Base-by-base conservation (phyloP, 2,113 vertebrate species). In the Puma concolor region DNA sequence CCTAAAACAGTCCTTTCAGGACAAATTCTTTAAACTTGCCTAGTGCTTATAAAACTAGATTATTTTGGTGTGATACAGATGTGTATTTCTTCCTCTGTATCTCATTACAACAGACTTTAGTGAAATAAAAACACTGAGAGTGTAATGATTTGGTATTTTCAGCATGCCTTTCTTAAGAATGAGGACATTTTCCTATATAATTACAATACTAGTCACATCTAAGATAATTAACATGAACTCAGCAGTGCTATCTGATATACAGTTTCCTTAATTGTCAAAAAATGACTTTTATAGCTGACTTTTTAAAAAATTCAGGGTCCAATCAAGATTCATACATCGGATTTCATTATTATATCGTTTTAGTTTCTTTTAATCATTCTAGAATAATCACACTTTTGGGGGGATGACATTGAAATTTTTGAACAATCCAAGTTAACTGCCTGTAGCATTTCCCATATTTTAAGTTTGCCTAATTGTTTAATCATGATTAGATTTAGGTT, bases 121-220 rank as follows among this genome's bases (percentile, higher is more conserved):
- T 92, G 83, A 92, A 88, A 79, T 83, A 87, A 79, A 92, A 92
- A 77, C 67, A 77, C 10, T 14, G 15, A 38, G 67, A 87, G 54
- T 81, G 48, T 80, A 64, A 72, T 88, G 72, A n/a, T 89, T 92
- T 88, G 31, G 23, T 94, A 72, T 91, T 92, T 85, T 94, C n/a
- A 83, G 63, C 72, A 76, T 63, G 7, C 41, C 2, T 87, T 15
- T 95, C 44, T 77, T 67, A 83, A 83, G 69, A 88, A 66, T 82
- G 38, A 63, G 41, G 81, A 52, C 16, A 36, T 88, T 84, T 96
- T 92, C 63, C 33, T 83, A 0, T 66, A 50, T 77, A 94, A 88
- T n/a, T 27, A 25, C n/a, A 76, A 23, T 94, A 79, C 60, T 69
- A 72, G 57, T 60, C 52, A 64, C 19, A 16, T 66, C 36, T 86